A percentile compares a stretch with the other conserved stretches of the same genome.
These are phyloP conservation scores for Gadopsis marmoratus DNA, from an alignment of 2,797 vertebrate species.

Conservation along the genomic window DNA sequence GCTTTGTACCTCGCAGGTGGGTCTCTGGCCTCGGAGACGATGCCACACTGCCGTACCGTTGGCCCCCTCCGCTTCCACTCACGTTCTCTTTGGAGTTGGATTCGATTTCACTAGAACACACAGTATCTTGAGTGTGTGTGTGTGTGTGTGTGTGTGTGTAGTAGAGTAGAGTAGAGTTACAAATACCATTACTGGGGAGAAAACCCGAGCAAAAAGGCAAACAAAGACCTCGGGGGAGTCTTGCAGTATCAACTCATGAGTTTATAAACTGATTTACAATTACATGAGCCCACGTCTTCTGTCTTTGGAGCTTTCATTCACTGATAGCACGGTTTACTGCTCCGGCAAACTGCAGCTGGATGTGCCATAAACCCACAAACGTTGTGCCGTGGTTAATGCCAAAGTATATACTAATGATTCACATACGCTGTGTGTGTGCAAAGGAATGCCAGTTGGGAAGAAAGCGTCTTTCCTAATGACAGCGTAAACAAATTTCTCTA, in stretches of 20 bases:
- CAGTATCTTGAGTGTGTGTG: background rate
- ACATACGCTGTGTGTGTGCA: background rate
- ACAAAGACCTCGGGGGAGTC: background rate
- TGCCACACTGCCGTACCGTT: background rate
- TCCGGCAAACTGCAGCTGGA: background rate
- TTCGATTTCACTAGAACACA: background rate
- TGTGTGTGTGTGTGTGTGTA: background rate
- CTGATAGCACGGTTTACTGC: constrained; percentile 3
- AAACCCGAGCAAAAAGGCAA: background rate
- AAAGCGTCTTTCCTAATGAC: background rate
- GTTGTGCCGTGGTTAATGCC: background rate
- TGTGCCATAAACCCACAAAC: constrained; percentile 26
- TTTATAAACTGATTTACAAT: background rate
- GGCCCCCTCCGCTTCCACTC: constrained; percentile 11
- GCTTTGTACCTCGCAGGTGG: constrained; percentile 95
- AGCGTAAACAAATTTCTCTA: background rate
- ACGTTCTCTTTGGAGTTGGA: background rate
- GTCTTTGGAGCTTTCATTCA: background rate
- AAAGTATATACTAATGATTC: background rate
- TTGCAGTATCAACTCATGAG: background rate
- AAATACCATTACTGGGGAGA: background rate
- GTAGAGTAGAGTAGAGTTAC: constrained; percentile 1
- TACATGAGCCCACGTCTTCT: background rate
- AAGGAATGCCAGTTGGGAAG: background rate
- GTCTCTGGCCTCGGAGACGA: constrained; percentile 40